phyloP scores from a whole-genome alignment of 2,888 invertebrate species.

The Xylocampa areola region DNA sequence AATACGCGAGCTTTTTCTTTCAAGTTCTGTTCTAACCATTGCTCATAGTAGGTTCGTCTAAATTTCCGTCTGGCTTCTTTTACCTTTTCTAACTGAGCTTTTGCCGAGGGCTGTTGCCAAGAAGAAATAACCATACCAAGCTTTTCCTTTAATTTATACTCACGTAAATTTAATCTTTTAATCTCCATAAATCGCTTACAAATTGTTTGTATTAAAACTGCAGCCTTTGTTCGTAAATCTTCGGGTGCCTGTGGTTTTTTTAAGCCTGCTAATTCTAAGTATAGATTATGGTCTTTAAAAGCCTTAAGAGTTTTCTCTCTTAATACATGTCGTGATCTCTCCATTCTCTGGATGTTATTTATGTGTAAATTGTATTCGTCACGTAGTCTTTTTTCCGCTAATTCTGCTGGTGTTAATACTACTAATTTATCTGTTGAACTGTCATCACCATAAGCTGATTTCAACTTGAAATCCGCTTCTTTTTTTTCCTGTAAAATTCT shows the following conservation, averaged over 20 bases:
- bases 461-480: constrained; percentile 72
- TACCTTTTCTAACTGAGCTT: constrained; percentile 83
- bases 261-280: constrained; percentile 79
- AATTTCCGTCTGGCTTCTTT: constrained; percentile 83
- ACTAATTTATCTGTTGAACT: constrained; percentile 65
- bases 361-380: constrained; percentile 73
- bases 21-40: constrained; percentile 80
- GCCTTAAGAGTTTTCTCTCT: constrained; percentile 67
- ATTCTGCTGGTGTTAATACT: constrained; percentile 70
- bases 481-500: constrained; percentile 69
- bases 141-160: constrained; percentile 80
- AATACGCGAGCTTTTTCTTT: constrained; percentile 87
- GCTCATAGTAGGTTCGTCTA: constrained; percentile 80
- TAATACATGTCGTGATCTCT: constrained; percentile 70
- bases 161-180: constrained; percentile 76
- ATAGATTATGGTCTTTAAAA: constrained; percentile 76
- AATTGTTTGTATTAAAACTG: constrained; percentile 70
- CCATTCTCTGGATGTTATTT: constrained; percentile 82
- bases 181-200: constrained; percentile 83
- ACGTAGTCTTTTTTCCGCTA: constrained; percentile 65
- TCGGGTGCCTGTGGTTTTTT: constrained; percentile 73
- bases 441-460: constrained; percentile 72
- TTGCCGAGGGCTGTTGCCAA: constrained; percentile 81
- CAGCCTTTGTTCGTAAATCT: constrained; percentile 68
- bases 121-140: constrained; percentile 90